Conservation (phyloP, 2,113 vertebrate genomes). For the Neoarius graeffei region DNA sequence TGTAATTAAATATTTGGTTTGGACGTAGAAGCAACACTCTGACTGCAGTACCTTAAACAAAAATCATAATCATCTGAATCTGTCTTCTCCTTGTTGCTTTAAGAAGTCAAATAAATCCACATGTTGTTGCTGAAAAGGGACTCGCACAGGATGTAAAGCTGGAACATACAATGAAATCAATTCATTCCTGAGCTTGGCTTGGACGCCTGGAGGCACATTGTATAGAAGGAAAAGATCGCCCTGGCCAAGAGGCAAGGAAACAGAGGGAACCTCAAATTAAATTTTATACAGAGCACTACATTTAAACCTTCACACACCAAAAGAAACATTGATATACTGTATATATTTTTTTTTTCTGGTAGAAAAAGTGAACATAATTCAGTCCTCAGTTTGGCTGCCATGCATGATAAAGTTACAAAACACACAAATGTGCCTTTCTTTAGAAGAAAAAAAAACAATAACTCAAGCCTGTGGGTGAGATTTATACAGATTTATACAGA, state of each 20-base stretch:
- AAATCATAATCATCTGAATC: conserved; percentile 53
- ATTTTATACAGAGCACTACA: conserved; percentile 16
- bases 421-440: conserved; percentile 9
- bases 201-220: conserved; percentile 37
- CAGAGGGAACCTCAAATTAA: conserved; percentile 20
- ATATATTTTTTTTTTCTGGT: not conserved
- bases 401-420: conserved; percentile 34
- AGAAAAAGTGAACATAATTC: conserved; percentile 11
- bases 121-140: conserved; percentile 47
- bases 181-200: conserved; percentile 62
- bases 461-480: not conserved
- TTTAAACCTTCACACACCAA: conserved; percentile 29
- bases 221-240: conserved; percentile 30
- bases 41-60: conserved; percentile 51
- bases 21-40: conserved; percentile 37
- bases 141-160: conserved; percentile 19
- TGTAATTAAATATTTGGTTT: conserved; percentile 58
- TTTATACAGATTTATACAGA: not conserved
- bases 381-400: not conserved
- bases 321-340: conserved; percentile 33
- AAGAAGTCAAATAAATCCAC: conserved; percentile 62
- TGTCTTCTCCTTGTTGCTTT: conserved; percentile 55
- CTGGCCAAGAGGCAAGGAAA: conserved; percentile 8
- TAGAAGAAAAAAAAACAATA: not conserved
- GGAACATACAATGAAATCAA: conserved; percentile 62